Percentiles rank a stretch among this genome's conserved stretches.
Conservation (phyloP, 2,113 vertebrate genomes). For the Pseudois nayaur region DNA sequence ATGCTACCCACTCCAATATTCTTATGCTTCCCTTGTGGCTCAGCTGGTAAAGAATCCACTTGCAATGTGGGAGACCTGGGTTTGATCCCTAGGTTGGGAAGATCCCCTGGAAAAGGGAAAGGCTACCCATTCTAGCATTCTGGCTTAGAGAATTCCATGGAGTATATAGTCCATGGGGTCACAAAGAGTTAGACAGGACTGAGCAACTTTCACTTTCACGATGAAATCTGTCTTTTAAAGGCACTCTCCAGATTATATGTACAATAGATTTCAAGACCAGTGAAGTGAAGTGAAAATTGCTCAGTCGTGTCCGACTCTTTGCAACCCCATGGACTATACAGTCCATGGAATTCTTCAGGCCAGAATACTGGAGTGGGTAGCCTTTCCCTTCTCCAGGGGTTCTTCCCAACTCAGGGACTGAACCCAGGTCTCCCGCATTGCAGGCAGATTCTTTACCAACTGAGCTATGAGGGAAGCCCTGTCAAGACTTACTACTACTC, state of each 20-base stretch:
- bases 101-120: neutral
- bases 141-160: neutral
- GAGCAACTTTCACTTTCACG: neutral
- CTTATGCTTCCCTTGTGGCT: neutral
- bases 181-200: neutral
- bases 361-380: neutral
- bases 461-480: neutral
- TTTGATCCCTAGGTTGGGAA: neutral
- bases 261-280: neutral
- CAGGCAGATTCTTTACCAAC: neutral
- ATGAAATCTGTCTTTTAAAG: neutral
- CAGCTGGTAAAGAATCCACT: neutral
- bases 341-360: neutral
- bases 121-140: neutral
- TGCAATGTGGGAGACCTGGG: neutral
- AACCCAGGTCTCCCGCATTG: neutral
- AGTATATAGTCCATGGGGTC: neutral
- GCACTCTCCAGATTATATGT: neutral
- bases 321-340: neutral
- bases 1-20: neutral
- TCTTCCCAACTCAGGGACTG: neutral
- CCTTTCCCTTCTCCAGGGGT: neutral
- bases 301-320: rapidly evolving
- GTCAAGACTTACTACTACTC: neutral
- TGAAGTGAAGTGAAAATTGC: neutral